Conservation (phyloP, 1,140 invertebrate species). For the Thaumetopoea pityocampa region DNA sequence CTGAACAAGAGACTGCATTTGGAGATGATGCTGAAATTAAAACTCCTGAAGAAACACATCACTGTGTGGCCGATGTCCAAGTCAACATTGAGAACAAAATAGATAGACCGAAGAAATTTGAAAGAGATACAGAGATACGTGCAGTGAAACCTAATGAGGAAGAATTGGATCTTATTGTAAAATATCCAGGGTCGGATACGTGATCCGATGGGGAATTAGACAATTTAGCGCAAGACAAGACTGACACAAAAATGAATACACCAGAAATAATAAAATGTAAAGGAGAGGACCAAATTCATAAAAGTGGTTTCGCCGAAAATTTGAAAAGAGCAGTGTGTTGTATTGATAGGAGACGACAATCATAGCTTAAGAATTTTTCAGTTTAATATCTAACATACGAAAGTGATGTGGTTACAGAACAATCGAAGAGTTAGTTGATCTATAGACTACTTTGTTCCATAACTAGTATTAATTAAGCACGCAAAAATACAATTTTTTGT, state of each 20-base stretch:
- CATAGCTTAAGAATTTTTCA: constrained; percentile 29
- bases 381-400: constrained; percentile 2
- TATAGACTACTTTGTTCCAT: too few relatives aligned
- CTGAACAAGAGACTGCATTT: constrained; percentile 30
- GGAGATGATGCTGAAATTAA: constrained; percentile 45
- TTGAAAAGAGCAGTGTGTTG: constrained; percentile 63
- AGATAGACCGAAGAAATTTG: constrained; percentile 53
- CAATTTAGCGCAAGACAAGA: constrained; percentile 41
- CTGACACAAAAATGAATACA: constrained; percentile 39
- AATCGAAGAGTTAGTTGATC: too few relatives aligned
- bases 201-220: constrained; percentile 69
- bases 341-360: constrained; percentile 59
- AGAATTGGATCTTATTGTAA: constrained; percentile 70
- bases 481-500: too few relatives aligned
- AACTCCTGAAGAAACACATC: constrained; percentile 46
- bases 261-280: constrained; percentile 38
- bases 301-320: constrained; percentile 60
- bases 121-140: constrained; percentile 52
- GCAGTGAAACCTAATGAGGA: constrained; percentile 59
- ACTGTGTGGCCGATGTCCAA: constrained; percentile 53
- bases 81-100: constrained; percentile 65
- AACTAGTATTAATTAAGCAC: too few relatives aligned
- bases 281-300: constrained; percentile 50
- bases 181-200: constrained; percentile 69
- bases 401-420: too few relatives aligned